Base-by-base conservation (phyloP, 2,888 invertebrate species). In the Tridacna gigas region DNA sequence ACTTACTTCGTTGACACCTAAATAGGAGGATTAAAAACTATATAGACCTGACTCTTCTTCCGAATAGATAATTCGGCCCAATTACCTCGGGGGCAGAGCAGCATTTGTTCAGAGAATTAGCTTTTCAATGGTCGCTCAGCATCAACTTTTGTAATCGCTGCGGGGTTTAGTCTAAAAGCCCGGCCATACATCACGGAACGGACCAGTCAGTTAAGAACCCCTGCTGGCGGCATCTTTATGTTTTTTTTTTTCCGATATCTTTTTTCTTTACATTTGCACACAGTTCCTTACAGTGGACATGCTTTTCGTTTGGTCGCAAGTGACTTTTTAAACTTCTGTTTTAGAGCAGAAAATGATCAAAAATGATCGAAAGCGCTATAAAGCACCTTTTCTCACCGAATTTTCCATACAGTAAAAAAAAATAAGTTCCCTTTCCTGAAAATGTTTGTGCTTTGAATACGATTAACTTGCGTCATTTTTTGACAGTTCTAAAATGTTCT, bases 161-260 rank as follows among this genome's bases (percentile, higher is more conserved):
- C 66, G 66, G 66, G 66, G 28, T 37, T 20, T 66, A 66, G 66
- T 66, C 66, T 66, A 66, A 66, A 26, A 66, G 26, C 26, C 66
- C 26, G 66, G 13, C 66, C 66, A 26, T 66, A 66, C 28, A 66
- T 66, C 66, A 66, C 66, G 66, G 28, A 66, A 66, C 28, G 66
- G 26, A 66, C 66, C 28, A 37, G 37, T 66, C 66, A 37, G 66
- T 28, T 66, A 37, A 37, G 37, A 37, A 37, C 2, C 37, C 37
- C 37, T 37, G 37, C 37, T 2, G 37, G 37, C 37, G 37, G 37
- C 37, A 37, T 7, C 37, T 37, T 37, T 37, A 37, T 37, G 7
- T 37, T 4, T 37, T 37, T 7, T 37, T 37, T 37, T 37, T 37
- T 7, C 37, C n/a, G n/a, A n/a, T n/a, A n/a, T n/a, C n/a, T n/a